Evolutionary conservation across 2,888 invertebrate genomes (phyloP).

Genomic region (Frankliniella intonsa): DNA sequence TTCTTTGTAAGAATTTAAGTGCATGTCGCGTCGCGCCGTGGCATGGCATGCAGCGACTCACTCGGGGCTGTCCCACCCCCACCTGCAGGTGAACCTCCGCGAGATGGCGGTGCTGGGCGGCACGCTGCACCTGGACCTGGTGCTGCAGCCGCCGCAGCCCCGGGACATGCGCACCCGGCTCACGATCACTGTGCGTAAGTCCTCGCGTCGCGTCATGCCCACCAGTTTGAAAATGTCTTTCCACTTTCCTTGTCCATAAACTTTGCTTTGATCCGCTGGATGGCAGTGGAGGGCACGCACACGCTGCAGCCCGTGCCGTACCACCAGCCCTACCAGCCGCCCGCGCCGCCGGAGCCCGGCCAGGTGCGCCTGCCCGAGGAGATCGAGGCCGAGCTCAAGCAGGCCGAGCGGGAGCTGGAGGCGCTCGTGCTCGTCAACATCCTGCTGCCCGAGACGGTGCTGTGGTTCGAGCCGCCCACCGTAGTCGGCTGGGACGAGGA

Average conservation of each 20-base stretch:
- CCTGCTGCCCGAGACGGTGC: conserved; percentile 64
- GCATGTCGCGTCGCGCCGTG: too few relatives aligned
- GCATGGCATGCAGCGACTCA: neutral
- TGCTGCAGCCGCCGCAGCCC: conserved; percentile 74
- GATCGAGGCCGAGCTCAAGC: conserved; percentile 72
- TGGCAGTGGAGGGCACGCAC: conserved; percentile 58
- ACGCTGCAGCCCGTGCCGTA: conserved; percentile 58
- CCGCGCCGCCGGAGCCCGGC: conserved; percentile 60
- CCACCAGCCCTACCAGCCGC: conserved; percentile 63
- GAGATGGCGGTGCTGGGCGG: conserved; percentile 73
- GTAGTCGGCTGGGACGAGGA: conserved; percentile 66
- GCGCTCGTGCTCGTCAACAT: conserved; percentile 65
- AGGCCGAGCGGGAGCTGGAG: conserved; percentile 67
- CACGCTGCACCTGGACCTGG: conserved; percentile 65
- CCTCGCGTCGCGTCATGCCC: too few relatives aligned
- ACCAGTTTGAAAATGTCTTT: too few relatives aligned
- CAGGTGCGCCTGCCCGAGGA: conserved; percentile 70
- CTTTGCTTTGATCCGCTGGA: conserved; percentile 34
- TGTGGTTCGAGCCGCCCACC: conserved; percentile 75
- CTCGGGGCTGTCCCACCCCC: neutral
- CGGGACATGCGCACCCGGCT: conserved; percentile 35
- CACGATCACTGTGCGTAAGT: conserved; percentile 35
- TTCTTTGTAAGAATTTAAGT: too few relatives aligned
- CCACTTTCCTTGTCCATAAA: too few relatives aligned
- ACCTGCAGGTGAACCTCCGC: conserved; percentile 56